Evolutionary conservation across 2,113 vertebrate species (phyloP), one percentile per base, ranked within the genome.

Genomic region (Chaetodon trifascialis): DNA sequence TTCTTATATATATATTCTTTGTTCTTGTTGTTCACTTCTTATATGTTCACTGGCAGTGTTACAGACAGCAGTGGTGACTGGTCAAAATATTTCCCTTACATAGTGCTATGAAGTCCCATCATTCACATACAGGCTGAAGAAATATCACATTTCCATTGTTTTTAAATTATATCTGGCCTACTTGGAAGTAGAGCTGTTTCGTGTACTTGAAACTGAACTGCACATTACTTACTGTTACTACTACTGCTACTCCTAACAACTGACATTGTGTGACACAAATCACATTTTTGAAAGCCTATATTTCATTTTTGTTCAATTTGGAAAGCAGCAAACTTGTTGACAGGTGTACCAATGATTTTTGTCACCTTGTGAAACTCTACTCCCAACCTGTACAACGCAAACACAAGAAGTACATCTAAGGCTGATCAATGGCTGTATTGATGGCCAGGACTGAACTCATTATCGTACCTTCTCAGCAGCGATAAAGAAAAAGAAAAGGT

Each of bases 371-470:
- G 25, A 59, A 59, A 56, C 23, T 9, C 6, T 21, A 34, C 11
- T 46, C 21, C 51, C 7, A 34, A 34, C 65, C 8, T 1, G n/a
- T 17, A 23, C 14, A 63, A 10, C 19, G 46, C 11, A 67, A 51
- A 51, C 19, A 73, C 14, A 49, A n/a, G 10, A 6, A 51, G 44
- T 49, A 42, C 62, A 74, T 34, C 63, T 34, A 58, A 65, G 42
- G n/a, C 60, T 54, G 25, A 82, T 81, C 55, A 71, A 10, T 67
- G 3, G 14, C 74, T 66, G 46, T 64, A 49, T 64, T 70, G 59
- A 66, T 60, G 59, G 21, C 49, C 49, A 56, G 34, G 42, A 71
- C 11, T 66, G 7, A 72, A 73, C 25, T 44, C 44, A n/a, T 70
- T 11, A 12, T 59, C 0, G 8, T 25, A 73, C 47, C 58, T 64